These are phyloP conservation scores for Pluvialis apricaria DNA, from an alignment of 2,113 vertebrate genomes.

Conservation along the genomic window DNA sequence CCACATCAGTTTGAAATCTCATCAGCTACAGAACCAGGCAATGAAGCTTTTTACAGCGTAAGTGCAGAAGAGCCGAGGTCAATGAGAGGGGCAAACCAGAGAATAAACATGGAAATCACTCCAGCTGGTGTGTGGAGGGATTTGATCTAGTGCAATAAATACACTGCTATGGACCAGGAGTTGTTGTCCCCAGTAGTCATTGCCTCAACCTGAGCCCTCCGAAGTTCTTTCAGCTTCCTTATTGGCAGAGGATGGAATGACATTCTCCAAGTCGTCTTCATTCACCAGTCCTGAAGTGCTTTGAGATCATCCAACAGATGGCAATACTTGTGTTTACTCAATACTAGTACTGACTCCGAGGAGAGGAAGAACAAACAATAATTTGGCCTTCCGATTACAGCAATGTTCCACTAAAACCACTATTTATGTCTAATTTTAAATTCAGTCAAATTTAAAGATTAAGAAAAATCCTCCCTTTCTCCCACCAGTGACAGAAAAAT, in stretches of 20 bases:
- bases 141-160: not conserved
- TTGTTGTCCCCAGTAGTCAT: not conserved
- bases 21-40: not conserved
- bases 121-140: not conserved
- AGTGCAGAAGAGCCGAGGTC: not conserved
- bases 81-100: not conserved
- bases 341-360: not conserved
- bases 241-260: not conserved
- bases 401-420: not conserved
- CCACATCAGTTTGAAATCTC: not conserved
- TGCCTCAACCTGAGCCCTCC: not conserved
- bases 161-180: not conserved
- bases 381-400: not conserved
- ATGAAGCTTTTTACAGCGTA: not conserved
- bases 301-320: not conserved
- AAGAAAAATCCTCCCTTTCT: not conserved
- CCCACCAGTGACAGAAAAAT: not conserved
- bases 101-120: not conserved
- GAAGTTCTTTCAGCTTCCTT: not conserved
- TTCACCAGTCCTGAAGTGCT: not conserved
- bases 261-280: not conserved
- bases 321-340: not conserved
- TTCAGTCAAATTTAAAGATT: not conserved
- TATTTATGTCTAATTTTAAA: fast-evolving
- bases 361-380: not conserved